Evolutionary conservation across 2,113 vertebrate genomes (phyloP), one percentile per base, ranked within the genome.

Genomic region (Siniperca chuatsi): DNA sequence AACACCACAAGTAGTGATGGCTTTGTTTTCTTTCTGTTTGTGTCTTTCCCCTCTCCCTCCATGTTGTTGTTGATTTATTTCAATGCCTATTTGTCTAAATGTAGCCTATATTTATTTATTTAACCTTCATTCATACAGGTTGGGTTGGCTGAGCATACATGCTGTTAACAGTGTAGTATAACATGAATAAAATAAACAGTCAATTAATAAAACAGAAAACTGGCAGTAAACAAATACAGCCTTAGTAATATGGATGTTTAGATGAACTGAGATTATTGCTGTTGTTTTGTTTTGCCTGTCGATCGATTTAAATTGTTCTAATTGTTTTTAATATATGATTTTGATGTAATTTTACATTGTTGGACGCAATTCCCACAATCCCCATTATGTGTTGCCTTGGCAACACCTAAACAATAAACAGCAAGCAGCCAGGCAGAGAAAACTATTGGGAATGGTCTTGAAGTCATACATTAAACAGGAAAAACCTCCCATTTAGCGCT

Each of bases 21-120:
- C 15, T 61, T 21, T 23, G 2, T 65, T 55, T 1, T 33, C 0
- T n/a, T 35, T n/a, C 7, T 1, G 0, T 57, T 4, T 6, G 35
- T 37, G 35, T 37, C 3, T 69, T 25, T 69, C 18, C 35, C 23
- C 12, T 37, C 8, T 16, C 44, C 66, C 8, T 44, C 35, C 35
- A 37, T 42, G 57, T 55, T 67, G 35, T 54, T 44, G 9, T 54
- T 67, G 16, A 25, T 85, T 55, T 72, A 25, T 85, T 55, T 78
- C 11, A 8, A 21, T 4, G 20, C 8, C 8, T 72, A 5, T 13
- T 29, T 50, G n/a, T 29, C 48, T 68, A 3, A 29, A 29, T 29
- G 29, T 29, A 29, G 29, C 29, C 29, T 29, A 37, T 6, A 37
- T 37, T 37, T 6, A 37, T 42, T 50, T 44, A 57, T 57, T 16